These are phyloP conservation scores for Neosalanx taihuensis DNA, from an alignment of 2,797 vertebrate genomes.

Conservation along the genomic window DNA sequence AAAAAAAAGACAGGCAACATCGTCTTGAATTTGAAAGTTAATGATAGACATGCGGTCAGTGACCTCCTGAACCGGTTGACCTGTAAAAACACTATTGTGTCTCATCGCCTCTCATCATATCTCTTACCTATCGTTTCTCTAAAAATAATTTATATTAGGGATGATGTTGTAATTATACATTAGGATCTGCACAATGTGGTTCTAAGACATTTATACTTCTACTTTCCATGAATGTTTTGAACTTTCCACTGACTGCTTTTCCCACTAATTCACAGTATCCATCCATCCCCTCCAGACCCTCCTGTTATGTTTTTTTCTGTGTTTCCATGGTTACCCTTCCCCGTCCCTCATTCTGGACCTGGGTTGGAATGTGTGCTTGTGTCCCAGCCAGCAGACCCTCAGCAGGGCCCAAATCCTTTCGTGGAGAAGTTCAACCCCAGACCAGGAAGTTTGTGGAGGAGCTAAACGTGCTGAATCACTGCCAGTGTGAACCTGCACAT, in stretches of 20 bases:
- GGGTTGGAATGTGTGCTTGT: constrained; percentile 9
- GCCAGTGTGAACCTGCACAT: background rate
- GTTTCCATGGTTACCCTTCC: constrained; percentile 9
- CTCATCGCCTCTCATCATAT: background rate
- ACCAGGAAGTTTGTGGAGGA: background rate
- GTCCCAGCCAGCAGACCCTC: background rate
- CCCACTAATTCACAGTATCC: too few relatives aligned
- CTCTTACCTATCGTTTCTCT: background rate
- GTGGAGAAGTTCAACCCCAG: constrained; percentile 1
- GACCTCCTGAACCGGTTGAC: background rate
- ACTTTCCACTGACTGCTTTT: too few relatives aligned
- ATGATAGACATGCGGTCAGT: constrained; percentile 35
- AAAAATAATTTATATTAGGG: background rate
- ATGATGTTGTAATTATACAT: background rate
- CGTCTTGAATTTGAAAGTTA: constrained; percentile 43
- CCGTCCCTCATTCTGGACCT: constrained; percentile 5
- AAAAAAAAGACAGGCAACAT: constrained; percentile 45
- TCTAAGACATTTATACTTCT: too few relatives aligned
- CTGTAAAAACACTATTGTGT: background rate
- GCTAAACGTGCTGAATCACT: background rate
- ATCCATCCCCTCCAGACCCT: too few relatives aligned
- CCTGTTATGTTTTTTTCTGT: constrained; percentile 1
- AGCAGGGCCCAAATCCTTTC: constrained; percentile 1
- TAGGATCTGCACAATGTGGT: background rate
- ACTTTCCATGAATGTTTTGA: too few relatives aligned